Conservation (phyloP, 1,140 invertebrate genomes). For the Delia radicum region DNA sequence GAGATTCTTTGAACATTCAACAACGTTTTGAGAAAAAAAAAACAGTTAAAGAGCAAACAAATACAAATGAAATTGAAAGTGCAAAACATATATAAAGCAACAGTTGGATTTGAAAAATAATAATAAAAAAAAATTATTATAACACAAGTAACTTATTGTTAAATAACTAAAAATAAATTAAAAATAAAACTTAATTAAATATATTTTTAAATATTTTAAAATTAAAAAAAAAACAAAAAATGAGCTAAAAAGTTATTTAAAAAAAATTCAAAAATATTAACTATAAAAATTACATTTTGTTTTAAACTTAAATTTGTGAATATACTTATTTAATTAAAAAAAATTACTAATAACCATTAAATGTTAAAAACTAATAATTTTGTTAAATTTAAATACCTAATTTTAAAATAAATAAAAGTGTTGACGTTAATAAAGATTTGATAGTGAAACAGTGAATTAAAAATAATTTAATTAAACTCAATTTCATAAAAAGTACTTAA, state of each 20-base stretch:
- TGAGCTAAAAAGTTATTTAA: neutral
- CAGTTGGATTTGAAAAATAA: neutral
- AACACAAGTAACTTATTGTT: neutral
- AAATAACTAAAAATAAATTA: neutral
- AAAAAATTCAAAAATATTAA: neutral
- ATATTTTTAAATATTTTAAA: neutral
- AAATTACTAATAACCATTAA: too few relatives aligned
- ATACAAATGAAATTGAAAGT: neutral
- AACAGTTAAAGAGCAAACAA: neutral
- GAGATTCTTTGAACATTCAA: slow-evolving; percentile 22
- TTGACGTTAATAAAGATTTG: too few relatives aligned
- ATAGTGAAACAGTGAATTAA: too few relatives aligned
- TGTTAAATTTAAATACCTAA: too few relatives aligned
- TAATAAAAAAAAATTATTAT: neutral
- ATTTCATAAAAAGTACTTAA: too few relatives aligned
- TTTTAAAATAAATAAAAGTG: too few relatives aligned
- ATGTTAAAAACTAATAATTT: too few relatives aligned
- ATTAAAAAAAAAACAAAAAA: neutral
- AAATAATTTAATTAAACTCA: too few relatives aligned
- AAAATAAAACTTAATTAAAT: neutral
- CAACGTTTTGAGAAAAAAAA: neutral
- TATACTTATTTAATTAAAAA: too few relatives aligned
- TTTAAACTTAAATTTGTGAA: too few relatives aligned
- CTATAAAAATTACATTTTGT: neutral
- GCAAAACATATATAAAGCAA: neutral